phyloP scores from a whole-genome alignment of 2,797 vertebrate species.

The Todus mexicanus region DNA sequence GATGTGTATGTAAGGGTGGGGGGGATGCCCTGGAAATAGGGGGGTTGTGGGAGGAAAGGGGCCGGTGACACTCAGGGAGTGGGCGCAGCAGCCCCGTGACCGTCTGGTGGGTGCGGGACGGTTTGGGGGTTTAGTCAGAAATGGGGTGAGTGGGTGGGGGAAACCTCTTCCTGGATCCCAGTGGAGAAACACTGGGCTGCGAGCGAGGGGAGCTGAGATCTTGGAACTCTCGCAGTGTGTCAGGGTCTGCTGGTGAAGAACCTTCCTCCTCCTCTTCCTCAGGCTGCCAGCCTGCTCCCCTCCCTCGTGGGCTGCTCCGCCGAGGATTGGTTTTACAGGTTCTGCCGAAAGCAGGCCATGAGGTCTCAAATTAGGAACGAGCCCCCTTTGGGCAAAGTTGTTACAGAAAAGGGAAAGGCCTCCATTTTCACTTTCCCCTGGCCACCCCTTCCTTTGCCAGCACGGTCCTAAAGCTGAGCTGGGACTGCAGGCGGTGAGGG shows the following conservation, averaged over 20 bases:
- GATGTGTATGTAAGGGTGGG: neutral
- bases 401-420: constrained; percentile 26
- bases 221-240: neutral
- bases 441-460: neutral
- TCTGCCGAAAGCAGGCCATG: constrained; percentile 41
- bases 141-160: neutral
- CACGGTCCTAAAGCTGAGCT: neutral
- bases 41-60: neutral
- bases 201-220: neutral
- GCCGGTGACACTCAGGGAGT: neutral
- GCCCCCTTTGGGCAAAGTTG: constrained; percentile 36
- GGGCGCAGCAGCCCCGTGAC: neutral
- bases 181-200: neutral
- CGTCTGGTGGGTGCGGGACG: neutral
- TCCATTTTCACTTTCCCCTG: constrained; percentile 6
- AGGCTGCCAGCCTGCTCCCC: neutral
- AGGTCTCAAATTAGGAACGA: constrained; percentile 44
- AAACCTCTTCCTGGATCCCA: neutral
- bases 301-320: constrained; percentile 12
- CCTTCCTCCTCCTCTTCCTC: constrained; percentile 7
- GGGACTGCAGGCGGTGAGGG: neutral
- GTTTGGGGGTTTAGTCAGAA: neutral
- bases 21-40: neutral
- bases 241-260: neutral
- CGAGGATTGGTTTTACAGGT: neutral